phyloP scores from a whole-genome alignment of 2,888 invertebrate species.

The Metellina segmentata region DNA sequence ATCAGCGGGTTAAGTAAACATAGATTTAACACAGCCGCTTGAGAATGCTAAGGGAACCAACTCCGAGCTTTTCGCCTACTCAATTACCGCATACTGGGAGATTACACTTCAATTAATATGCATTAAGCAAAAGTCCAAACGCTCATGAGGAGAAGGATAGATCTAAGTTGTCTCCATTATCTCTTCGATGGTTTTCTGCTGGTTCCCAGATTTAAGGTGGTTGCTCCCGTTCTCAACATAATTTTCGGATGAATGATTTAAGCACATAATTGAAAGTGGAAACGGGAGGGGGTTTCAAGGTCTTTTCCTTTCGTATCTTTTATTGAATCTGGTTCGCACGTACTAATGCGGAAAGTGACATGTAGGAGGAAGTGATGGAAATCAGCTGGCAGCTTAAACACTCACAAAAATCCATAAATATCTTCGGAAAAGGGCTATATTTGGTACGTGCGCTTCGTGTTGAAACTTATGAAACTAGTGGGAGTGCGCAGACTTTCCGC shows the following conservation, averaged over 20 bases:
- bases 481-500: not conserved
- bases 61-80: no score
- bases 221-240: not conserved
- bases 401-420: not conserved
- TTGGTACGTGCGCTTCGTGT: not conserved
- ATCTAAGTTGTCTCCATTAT: no score
- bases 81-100: no score
- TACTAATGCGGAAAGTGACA: slow-evolving; percentile 43
- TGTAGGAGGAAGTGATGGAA: slow-evolving; percentile 45
- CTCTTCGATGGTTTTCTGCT: no score
- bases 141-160: no score
- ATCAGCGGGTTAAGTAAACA: no score
- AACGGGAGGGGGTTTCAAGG: slow-evolving; percentile 48
- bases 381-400: not conserved
- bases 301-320: slow-evolving; percentile 50
- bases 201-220: not conserved
- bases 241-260: not conserved
- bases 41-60: no score
- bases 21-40: no score
- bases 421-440: not conserved
- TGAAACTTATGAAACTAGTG: not conserved
- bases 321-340: slow-evolving; percentile 59
- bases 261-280: not conserved
- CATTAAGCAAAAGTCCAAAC: no score
- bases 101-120: no score